Base-by-base conservation (phyloP, 1,140 invertebrate genomes). In the Heliconius melpomene region DNA sequence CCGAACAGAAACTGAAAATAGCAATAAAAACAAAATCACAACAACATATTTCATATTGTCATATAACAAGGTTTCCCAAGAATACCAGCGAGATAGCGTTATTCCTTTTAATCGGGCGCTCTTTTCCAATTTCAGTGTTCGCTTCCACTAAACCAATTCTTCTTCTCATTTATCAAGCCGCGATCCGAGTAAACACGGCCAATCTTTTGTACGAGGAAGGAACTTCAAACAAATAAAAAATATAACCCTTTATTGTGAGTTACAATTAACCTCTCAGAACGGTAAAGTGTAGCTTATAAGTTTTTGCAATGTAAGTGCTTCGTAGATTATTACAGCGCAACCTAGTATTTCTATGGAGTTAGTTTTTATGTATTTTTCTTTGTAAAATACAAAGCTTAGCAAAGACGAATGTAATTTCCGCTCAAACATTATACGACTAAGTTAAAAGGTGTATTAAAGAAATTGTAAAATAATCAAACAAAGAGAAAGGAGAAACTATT, bases 91-190 rank as follows among this genome's bases (percentile, higher is more conserved):
- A 70, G 70, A 70, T 70, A 77, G 46, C 66, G 66, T 72, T 66
- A 46, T 74, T 74, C 71, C 76, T 77, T 72, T 32, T 82, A 82
- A 81, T 81, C 80, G 72, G 38, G 73, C 76, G 73, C 77, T 78
- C 76, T 78, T 80, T 80, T 81, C 76, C 80, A 81, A 81, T 81
- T 81, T 78, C 72, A 81, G 73, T 75, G 54, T 54, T 60, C 80
- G 75, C 79, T 54, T 70, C 76, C 70, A 78, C 78, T 75, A 78
- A 84, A 82, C 77, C 83, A 84, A 84, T 84, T 82, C 77, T 77
- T 71, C 74, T 80, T 77, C 74, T 84, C 83, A 84, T 84, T 84
- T 84, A 84, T 84, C 83, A 84, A 79, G 76, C 57, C 75, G 54
- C 75, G 72, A 75, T 75, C 79, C 79, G 75, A 72, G 79, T 74